phyloP scores from a whole-genome alignment of 2,113 vertebrate species.

The Corythornis vintsioides region DNA sequence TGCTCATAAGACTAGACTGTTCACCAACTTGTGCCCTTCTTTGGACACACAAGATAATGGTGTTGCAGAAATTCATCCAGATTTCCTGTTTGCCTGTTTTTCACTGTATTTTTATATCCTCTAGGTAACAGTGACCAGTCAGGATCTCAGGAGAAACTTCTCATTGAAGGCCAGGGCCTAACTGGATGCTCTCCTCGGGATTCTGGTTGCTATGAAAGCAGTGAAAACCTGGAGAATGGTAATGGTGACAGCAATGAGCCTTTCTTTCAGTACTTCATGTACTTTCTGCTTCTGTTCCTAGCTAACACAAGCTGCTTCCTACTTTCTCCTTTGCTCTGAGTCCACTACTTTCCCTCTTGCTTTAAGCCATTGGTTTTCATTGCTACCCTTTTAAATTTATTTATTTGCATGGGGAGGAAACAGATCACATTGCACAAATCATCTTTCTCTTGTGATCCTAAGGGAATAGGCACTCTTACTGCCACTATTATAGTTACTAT shows the following conservation, averaged over 20 bases:
- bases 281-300: slow-evolving; percentile 49
- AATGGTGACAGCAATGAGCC: slow-evolving; percentile 64
- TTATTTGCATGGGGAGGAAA: neutral
- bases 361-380: neutral
- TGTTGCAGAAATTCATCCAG: neutral
- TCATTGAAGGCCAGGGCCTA: slow-evolving; percentile 83
- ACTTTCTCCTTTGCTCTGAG: slow-evolving; percentile 3
- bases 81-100: neutral
- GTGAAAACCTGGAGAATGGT: slow-evolving; percentile 97
- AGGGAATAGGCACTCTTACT: neutral
- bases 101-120: neutral
- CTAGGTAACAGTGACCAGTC: slow-evolving; percentile 96
- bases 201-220: slow-evolving; percentile 98
- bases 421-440: neutral
- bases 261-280: neutral
- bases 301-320: neutral
- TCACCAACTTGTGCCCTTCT: neutral
- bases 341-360: slow-evolving; percentile 19
- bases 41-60: neutral
- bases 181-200: slow-evolving; percentile 91
- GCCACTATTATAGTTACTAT: neutral
- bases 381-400: neutral
- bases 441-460: neutral
- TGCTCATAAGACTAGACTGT: neutral
- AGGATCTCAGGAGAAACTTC: slow-evolving; percentile 94